Evolutionary conservation across 2,888 invertebrate species (phyloP).

Genomic region (Hermaeophaga mercurialis): DNA sequence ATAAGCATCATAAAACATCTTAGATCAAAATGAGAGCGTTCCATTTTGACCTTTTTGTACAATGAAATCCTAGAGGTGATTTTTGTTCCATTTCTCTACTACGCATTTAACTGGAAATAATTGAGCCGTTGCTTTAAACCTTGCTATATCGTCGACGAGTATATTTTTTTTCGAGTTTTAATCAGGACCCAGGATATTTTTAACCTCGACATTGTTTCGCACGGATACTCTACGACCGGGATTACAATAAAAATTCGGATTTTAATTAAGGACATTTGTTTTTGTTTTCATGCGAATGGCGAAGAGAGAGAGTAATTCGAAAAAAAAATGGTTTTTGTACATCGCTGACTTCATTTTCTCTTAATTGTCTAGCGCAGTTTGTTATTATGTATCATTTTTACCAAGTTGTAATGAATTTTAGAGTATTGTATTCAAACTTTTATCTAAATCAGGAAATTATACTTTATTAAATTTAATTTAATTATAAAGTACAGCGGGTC

Average conservation of each 20-base stretch:
- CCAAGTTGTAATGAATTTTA: too few species aligned
- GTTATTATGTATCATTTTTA: too few species aligned
- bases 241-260: constrained; percentile 10
- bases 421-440: too few species aligned
- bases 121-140: constrained; percentile 7
- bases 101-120: constrained; percentile 15
- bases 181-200: constrained; percentile 1
- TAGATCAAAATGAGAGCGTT: too few species aligned
- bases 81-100: constrained; percentile 1
- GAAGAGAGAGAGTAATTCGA: background rate
- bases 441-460: too few species aligned
- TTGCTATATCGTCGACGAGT: background rate
- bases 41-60: too few species aligned
- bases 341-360: background rate
- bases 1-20: too few species aligned
- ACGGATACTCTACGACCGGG: background rate
- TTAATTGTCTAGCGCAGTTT: background rate
- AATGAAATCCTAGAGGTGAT: constrained; percentile 1
- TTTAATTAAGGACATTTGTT: constrained; percentile 11
- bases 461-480: too few species aligned
- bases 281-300: background rate
- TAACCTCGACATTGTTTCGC: constrained; percentile 8
- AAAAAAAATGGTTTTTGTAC: background rate
- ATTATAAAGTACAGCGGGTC: too few species aligned
- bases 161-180: constrained; percentile 7